Evolutionary conservation across 2,113 vertebrate genomes (phyloP), one percentile per base, ranked within the genome.

Genomic region (Larimichthys crocea): DNA sequence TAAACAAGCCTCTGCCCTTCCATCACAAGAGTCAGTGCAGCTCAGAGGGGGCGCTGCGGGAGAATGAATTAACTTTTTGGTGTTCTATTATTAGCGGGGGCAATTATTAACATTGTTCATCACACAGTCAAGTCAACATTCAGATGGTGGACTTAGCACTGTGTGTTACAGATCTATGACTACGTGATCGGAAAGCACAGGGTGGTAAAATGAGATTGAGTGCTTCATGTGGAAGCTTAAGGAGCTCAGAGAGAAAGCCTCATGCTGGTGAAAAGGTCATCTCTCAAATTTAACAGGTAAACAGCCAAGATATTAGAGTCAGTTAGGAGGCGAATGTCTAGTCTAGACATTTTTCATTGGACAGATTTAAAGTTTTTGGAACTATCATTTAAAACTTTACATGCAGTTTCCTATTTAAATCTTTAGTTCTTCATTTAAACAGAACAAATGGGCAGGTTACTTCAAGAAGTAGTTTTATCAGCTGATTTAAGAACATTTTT

Each of bases 1-100:
- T 9, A 40, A 40, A 40, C 31, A 20, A 4, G n/a, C 29, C 10
- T 56, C 12, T 42, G 26, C 70, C 57, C 22, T 77, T 24, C 20
- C 17, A 29, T 65, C 8, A 22, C 31, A 29, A 50, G 42, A 16
- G 56, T 49, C 26, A 20, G 10, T 17, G 20, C 19, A 31, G 29
- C 16, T 48, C 52, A 19, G 44, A 76, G 9, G 10, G 40, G 20
- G 6, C 55, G 68, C 44, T 70, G 57, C 56, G 63, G 57, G 46
- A 66, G 84, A 89, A 92, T 93, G 61, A 65, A 92, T 92, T 89
- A 85, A 93, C 89, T 90, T 91, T 92, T 93, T 62, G 35, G 57
- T 26, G 42, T 56, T 31, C 61, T 91, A 91, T 89, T 88, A 80
- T 85, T 88, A 88, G 79, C 31, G 0, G 1, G 59, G 56, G 52